phyloP scores from a whole-genome alignment of 2,888 invertebrate species.

The Alloscopus bannaensis region DNA sequence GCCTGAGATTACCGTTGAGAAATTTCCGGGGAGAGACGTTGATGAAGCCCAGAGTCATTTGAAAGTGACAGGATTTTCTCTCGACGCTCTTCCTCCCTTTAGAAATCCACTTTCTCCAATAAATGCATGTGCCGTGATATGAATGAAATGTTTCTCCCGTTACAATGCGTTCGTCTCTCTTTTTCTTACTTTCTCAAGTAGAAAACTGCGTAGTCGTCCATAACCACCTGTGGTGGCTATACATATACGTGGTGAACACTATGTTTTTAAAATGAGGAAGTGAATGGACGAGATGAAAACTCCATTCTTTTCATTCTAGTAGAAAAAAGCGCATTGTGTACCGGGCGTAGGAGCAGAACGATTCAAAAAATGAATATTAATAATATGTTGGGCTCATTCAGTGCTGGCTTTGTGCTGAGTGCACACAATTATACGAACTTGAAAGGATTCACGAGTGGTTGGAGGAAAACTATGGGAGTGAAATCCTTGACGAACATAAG shows the following conservation, averaged over 20 bases:
- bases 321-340: neutral
- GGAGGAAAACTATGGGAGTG: neutral
- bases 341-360: too few relatives aligned
- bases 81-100: neutral
- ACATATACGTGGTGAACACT: too few relatives aligned
- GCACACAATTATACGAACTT: conserved; percentile 9
- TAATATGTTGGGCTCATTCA: neutral
- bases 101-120: neutral
- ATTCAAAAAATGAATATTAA: neutral
- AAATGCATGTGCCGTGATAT: too few relatives aligned
- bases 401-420: neutral
- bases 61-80: conserved; percentile 8
- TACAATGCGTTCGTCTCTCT: too few relatives aligned
- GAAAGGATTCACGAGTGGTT: neutral
- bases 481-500: neutral
- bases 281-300: neutral
- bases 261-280: neutral
- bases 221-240: too few relatives aligned
- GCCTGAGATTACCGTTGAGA: conserved; percentile 63
- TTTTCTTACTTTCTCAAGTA: too few relatives aligned
- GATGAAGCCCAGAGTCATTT: conserved; percentile 67
- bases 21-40: conserved; percentile 54
- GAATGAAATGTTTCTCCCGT: neutral
- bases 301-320: neutral
- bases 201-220: too few relatives aligned